Conservation (phyloP, 2,113 vertebrate genomes). For the Clinocottus analis region DNA sequence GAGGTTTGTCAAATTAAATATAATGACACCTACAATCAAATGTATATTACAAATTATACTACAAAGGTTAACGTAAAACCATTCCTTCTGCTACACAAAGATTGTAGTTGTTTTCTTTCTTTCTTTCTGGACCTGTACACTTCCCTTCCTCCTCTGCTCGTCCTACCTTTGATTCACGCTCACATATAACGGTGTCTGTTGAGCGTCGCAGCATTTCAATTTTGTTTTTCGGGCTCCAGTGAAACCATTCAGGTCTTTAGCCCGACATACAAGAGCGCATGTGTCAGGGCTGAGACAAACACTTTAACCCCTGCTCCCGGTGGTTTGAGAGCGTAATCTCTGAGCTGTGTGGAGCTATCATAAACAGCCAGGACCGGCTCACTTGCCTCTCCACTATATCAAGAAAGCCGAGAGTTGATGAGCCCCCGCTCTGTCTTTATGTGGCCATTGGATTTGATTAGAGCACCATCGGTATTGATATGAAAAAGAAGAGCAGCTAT, state of each 20-base stretch:
- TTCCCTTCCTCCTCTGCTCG: not conserved
- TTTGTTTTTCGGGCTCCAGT: not conserved
- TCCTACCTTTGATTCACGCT: not conserved
- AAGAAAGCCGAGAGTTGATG: conserved; percentile 39
- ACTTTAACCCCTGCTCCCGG: not conserved
- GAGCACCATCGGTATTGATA: conserved; percentile 63
- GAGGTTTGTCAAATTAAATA: not conserved
- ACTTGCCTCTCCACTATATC: conserved; percentile 18
- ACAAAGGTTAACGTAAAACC: not conserved
- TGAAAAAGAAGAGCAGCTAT: conserved; percentile 42
- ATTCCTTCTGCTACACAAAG: not conserved
- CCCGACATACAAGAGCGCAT: too few species aligned
- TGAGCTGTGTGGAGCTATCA: conserved; percentile 16
- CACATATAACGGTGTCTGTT: not conserved
- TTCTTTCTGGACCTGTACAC: not conserved
- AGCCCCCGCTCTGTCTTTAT: conserved; percentile 34
- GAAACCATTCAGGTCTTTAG: too few species aligned
- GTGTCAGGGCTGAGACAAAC: not conserved
- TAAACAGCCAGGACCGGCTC: conserved; percentile 21
- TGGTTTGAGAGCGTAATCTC: conserved; percentile 15
- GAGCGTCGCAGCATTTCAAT: not conserved
- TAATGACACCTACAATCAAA: not conserved
- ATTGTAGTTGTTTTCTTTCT: not conserved
- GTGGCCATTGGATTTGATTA: conserved; percentile 47
- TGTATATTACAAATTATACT: not conserved